Evolutionary conservation across 2,113 vertebrate species (phyloP), one percentile per base, ranked within the genome.

Genomic region (Aphyosemion australe): DNA sequence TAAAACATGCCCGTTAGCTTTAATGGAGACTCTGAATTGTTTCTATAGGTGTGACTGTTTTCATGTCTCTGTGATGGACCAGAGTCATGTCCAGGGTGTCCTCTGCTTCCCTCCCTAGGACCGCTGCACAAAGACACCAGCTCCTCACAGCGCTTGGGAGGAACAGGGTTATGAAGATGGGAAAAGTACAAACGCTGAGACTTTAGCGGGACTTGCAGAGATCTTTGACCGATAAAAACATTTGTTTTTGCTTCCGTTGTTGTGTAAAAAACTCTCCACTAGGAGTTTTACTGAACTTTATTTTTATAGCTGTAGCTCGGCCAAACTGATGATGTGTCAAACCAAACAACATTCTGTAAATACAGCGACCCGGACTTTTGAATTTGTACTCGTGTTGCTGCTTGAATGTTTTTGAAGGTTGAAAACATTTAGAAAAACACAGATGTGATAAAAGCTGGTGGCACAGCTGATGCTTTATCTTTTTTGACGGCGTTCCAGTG

Each of bases 401-500:
- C 8, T 39, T 11, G 10, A 15, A 56, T 15, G 13, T 49, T 56
- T 71, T 3, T 60, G 13, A 45, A 48, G 16, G 9, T 12, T 20
- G 42, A 32, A 67, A 5, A 49, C 12, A 50, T 12, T 2, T 12
- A 6, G 1, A 67, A 49, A 62, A 61, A 49, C 46, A 6, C 0
- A 12, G 10, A 19, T 34, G n/a, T n/a, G 39, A 32, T 16, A 46
- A n/a, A 42, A 66, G 11, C 34, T 48, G 5, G 21, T 62, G 10
- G 13, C 16, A 32, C n/a, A 26, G 47, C 66, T 71, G 13, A 46
- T 13, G 18, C 12, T 14, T 56, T 65, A 46, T 76, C 45, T 56
- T 31, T 63, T 67, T 18, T 61, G 26, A 64, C 42, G 16, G 1
- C 34, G 37, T 56, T 73, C 50, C 50, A 76, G 48, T 49, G 47